These are phyloP conservation scores for Urocitellus parryii DNA, from an alignment of 2,113 vertebrate genomes.

Conservation along the genomic window DNA sequence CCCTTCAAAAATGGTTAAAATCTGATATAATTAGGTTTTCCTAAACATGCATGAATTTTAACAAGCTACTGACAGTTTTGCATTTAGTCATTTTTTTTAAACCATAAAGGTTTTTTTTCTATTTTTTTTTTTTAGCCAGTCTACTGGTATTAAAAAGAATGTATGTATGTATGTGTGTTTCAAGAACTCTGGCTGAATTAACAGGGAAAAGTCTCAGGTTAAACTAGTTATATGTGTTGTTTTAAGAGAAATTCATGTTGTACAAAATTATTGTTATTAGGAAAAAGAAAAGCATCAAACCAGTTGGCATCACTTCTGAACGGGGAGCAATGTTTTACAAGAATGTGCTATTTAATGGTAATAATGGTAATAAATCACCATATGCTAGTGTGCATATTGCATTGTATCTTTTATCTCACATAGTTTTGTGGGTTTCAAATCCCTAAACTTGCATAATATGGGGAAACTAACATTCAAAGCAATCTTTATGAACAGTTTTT, in stretches of 20 bases:
- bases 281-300: constrained; percentile 70
- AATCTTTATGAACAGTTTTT: constrained; percentile 84
- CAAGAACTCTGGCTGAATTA: constrained; percentile 46
- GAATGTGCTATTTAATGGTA: constrained; percentile 78
- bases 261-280: constrained; percentile 71
- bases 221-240: constrained; percentile 34
- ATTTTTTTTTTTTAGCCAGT: not conserved
- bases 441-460: constrained; percentile 84
- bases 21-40: constrained; percentile 74
- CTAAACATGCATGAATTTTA: constrained; percentile 58
- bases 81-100: not conserved
- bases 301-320: constrained; percentile 69
- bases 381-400: constrained; percentile 65
- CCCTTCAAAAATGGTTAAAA: constrained; percentile 71
- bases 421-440: constrained; percentile 82
- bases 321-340: constrained; percentile 70
- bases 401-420: constrained; percentile 81
- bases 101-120: not conserved
- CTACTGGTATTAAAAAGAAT: constrained; percentile 40
- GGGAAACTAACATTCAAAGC: constrained; percentile 85
- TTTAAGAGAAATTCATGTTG: constrained; percentile 72
- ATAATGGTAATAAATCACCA: constrained; percentile 75
- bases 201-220: not conserved
- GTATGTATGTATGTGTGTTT: not conserved
- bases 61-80: constrained; percentile 46